phyloP scores from a whole-genome alignment of 2,888 invertebrate species.

The Caenorhabditis parvicauda region DNA sequence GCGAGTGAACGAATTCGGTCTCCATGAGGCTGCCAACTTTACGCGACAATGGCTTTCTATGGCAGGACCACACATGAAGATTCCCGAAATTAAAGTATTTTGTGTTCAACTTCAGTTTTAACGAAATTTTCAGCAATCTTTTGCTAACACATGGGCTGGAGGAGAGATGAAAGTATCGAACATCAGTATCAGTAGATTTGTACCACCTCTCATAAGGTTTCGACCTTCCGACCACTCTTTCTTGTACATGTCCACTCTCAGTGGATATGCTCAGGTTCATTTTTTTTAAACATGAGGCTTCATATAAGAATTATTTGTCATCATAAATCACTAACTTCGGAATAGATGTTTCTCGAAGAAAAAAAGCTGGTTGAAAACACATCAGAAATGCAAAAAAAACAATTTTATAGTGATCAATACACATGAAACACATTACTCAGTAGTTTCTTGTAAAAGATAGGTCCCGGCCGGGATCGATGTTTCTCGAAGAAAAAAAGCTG shows the following conservation, averaged over 20 bases:
- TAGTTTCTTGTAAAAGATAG: too few relatives aligned
- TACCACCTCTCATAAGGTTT: conserved; percentile 52
- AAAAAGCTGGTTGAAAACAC: too few relatives aligned
- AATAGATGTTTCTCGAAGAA: too few relatives aligned
- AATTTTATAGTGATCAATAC: too few relatives aligned
- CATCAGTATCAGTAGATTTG: conserved; percentile 44
- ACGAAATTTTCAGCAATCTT: conserved; percentile 34
- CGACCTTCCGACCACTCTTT: conserved; percentile 52
- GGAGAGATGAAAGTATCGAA: conserved; percentile 50
- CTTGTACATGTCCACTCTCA: conserved; percentile 53
- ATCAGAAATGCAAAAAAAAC: too few relatives aligned
- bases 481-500: too few relatives aligned
- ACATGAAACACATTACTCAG: too few relatives aligned
- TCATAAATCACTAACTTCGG: too few relatives aligned
- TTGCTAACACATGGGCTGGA: conserved; percentile 47
- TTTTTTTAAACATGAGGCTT: background rate
- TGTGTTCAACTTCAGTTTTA: background rate
- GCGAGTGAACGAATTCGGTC: conserved; percentile 51
- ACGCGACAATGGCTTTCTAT: conserved; percentile 56
- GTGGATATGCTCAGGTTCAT: conserved; percentile 47
- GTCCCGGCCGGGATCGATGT: too few relatives aligned
- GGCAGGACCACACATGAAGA: conserved; percentile 49
- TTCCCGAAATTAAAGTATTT: conserved; percentile 42
- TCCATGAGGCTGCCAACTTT: conserved; percentile 53
- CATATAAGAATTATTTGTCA: too few relatives aligned